Base-by-base conservation (phyloP, 2,888 invertebrate species). In the Scaptomyza caliginosa region DNA sequence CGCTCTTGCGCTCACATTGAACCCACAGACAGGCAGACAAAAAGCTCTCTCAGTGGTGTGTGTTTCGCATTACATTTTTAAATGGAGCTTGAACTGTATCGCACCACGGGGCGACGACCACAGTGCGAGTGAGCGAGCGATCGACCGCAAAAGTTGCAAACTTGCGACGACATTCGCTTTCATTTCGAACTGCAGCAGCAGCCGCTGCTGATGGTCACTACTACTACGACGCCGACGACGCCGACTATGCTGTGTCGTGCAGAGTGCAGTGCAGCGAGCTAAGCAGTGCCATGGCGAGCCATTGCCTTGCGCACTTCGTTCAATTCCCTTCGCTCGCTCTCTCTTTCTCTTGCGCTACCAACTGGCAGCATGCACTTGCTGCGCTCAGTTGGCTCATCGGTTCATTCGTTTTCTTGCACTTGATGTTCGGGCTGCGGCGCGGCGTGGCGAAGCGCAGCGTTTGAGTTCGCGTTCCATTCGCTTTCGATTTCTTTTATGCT, bases 401-500 rank as follows among this genome's bases (percentile, higher is more conserved):
- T 67, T 83, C 71, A 77, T 77, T 77, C 74, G 83, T 71, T 75
- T 73, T 76, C 76, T 74, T 83, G 83, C 83, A 87, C 87, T 85
- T 85, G 85, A 86, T 81, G 67, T 42, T 83, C 58, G 67, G 32
- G 32, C 2, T 30, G 30, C 30, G n/a, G 30, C 6, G 32, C 13
- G 32, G 32, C 6, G 32, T 3, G 13, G 7, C 2, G 32, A 13
- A 7, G 32, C 1, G 32, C 3, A 8, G 54, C 57, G 17, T 45
- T 50, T 30, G 48, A 52, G 50, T 63, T 74, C 70, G 50, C 54
- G 51, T 43, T 66, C 66, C 64, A 67, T 74, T 86, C 75, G 86
- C 88, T 86, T 85, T 85, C 84, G 88, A 83, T 88, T 85, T 85
- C 84, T 77, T 77, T 83, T 68, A 71, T 59, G 82, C 85, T 86